Percentiles rank a stretch among this genome's conserved stretches.
These are phyloP conservation scores for Pelosia muscerda DNA, from an alignment of 2,888 invertebrate genomes.

Conservation along the genomic window DNA sequence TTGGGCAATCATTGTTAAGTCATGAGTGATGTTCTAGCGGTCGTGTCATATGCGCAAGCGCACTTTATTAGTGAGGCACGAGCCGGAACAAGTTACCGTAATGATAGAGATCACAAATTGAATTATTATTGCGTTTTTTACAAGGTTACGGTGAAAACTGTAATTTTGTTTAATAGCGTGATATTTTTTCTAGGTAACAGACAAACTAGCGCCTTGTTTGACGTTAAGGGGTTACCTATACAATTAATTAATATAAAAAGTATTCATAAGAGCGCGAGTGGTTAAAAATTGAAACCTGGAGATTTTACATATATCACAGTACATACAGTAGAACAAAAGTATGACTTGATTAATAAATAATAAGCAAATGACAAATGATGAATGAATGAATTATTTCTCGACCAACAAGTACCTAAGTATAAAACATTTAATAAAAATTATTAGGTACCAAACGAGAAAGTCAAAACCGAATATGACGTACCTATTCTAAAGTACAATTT, in stretches of 20 bases:
- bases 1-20: slow-evolving; percentile 61
- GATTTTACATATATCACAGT: not conserved
- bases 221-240: not conserved
- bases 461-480: too few species aligned
- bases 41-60: slow-evolving; percentile 19
- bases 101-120: slow-evolving; percentile 30
- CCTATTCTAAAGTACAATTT: too few species aligned
- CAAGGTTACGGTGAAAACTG: slow-evolving; percentile 27
- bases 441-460: too few species aligned
- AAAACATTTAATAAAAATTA: too few species aligned
- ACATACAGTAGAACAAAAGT: too few species aligned
- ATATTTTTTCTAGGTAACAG: not conserved
- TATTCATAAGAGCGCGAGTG: not conserved
- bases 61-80: slow-evolving; percentile 48
- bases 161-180: slow-evolving; percentile 12
- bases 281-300: not conserved
- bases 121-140: slow-evolving; percentile 41
- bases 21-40: slow-evolving; percentile 43
- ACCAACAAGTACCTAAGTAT: too few species aligned
- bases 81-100: slow-evolving; percentile 47
- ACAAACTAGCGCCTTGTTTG: not conserved
- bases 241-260: not conserved
- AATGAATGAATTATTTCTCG: too few species aligned
- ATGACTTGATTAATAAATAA: too few species aligned
- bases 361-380: too few species aligned